Evolutionary conservation across 2,113 vertebrate genomes (phyloP).

Genomic region (Daphoenositta chrysoptera): DNA sequence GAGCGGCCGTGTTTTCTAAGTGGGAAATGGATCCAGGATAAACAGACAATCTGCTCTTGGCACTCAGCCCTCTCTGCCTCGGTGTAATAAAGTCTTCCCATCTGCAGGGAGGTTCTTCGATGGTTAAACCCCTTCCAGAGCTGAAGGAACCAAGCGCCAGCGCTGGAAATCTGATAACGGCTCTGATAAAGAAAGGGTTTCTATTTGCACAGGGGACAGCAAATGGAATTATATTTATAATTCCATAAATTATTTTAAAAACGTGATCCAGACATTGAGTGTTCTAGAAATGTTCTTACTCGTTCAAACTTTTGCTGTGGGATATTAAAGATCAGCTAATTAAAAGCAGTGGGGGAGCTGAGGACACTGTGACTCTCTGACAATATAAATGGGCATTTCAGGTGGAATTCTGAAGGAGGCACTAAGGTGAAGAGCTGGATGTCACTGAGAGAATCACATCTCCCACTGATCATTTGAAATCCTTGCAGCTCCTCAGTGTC

Average conservation of each 20-base stretch:
- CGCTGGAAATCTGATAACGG: not conserved
- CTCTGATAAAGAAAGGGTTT: not conserved
- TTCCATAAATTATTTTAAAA: not conserved
- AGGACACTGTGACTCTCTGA: not conserved
- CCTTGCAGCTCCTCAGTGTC: not conserved
- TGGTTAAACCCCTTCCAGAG: not conserved
- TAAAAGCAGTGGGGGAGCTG: not conserved
- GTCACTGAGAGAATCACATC: not conserved
- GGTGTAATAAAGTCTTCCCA: slow-evolving; percentile 22
- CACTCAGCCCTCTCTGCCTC: slow-evolving; percentile 26
- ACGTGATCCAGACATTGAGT: rapidly evolving
- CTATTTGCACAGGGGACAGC: not conserved
- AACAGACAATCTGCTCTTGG: slow-evolving; percentile 70
- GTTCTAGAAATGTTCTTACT: not conserved
- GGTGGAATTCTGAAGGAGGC: not conserved
- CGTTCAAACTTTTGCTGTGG: not conserved
- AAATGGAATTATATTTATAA: not conserved
- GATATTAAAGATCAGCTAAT: not conserved
- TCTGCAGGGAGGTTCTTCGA: not conserved
- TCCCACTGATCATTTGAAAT: not conserved
- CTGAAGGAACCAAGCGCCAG: not conserved
- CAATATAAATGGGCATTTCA: not conserved
- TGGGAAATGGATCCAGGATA: slow-evolving; percentile 64
- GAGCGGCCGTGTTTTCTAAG: slow-evolving; percentile 57
- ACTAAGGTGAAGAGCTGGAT: not conserved